phyloP scores from a whole-genome alignment of 2,113 vertebrate genomes.

The Chionomys nivalis region DNA sequence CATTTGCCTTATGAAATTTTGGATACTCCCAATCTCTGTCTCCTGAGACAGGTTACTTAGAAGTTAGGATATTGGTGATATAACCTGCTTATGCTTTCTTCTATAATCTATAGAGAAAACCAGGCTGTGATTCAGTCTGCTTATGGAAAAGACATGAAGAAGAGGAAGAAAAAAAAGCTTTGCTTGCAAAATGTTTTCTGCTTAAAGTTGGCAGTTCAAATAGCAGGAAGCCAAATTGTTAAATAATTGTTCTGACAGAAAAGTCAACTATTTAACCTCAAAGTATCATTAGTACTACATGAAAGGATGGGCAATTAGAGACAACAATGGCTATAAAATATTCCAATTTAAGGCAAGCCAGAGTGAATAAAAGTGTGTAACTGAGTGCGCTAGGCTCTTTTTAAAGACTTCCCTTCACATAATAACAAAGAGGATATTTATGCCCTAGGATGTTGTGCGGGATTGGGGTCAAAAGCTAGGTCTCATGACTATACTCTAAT shows the following conservation, averaged over 20 bases:
- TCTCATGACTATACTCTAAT: not conserved
- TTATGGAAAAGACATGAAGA: not conserved
- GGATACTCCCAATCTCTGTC: not conserved
- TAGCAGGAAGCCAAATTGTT: constrained; percentile 1
- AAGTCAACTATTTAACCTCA: not conserved
- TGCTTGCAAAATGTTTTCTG: not conserved
- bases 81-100: constrained; percentile 1
- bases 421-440: not conserved
- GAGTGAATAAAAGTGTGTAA: not conserved
- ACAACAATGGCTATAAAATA: not conserved
- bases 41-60: not conserved
- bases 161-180: constrained; percentile 9
- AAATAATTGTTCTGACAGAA: not conserved
- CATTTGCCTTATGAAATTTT: not conserved
- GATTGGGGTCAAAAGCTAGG: not conserved
- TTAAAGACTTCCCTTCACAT: not conserved
- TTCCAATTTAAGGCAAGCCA: not conserved
- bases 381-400: not conserved
- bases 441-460: not conserved
- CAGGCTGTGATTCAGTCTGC: not conserved
- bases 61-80: not conserved
- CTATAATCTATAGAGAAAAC: not conserved
- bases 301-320: not conserved
- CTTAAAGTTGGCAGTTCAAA: not conserved
- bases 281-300: not conserved